Conservation (phyloP, 2,797 vertebrate genomes). For the Threskiornis aethiopicus region DNA sequence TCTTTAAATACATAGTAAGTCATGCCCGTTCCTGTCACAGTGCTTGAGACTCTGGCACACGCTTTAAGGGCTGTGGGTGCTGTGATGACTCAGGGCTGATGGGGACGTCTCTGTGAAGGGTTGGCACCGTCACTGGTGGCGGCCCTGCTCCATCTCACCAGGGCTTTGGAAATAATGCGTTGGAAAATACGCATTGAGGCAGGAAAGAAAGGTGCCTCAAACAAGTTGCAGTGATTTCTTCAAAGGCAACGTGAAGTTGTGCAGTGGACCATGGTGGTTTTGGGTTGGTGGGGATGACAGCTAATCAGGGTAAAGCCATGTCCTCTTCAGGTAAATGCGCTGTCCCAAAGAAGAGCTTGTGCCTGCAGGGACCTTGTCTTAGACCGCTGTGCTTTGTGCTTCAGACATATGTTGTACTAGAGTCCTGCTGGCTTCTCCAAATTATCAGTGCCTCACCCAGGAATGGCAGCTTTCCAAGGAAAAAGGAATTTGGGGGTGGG, state of each 20-base stretch:
- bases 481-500: neutral
- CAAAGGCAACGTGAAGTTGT: neutral
- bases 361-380: neutral
- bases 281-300: neutral
- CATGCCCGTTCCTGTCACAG: neutral
- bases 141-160: neutral
- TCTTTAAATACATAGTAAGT: neutral
- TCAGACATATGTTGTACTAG: neutral
- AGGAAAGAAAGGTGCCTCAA: neutral
- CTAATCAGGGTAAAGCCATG: neutral
- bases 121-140: neutral
- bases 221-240: neutral
- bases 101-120: neutral
- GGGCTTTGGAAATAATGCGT: neutral
- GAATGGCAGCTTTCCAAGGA: neutral
- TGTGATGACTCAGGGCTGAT: neutral
- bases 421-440: neutral
- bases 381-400: neutral
- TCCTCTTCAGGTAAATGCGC: neutral
- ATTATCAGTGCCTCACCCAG: neutral
- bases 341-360: neutral
- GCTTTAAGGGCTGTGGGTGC: neutral
- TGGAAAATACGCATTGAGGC: neutral
- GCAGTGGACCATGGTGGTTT: neutral
- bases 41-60: neutral